Percentiles rank a stretch among this genome's conserved stretches.
These are phyloP conservation scores for Hirtodrosophila confusa DNA, from an alignment of 2,888 invertebrate genomes.

Conservation along the genomic window DNA sequence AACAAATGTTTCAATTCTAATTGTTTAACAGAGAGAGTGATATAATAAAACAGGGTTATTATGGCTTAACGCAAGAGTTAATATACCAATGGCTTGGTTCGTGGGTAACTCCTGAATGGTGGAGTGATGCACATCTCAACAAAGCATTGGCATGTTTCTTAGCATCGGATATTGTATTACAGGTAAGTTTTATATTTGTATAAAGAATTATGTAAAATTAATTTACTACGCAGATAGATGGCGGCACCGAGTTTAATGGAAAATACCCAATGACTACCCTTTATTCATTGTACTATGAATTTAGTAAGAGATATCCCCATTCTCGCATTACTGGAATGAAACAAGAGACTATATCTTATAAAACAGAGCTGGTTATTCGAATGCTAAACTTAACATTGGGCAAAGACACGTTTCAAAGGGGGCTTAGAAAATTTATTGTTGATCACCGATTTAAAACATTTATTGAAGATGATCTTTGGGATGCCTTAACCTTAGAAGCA, in stretches of 20 bases:
- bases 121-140: constrained; percentile 90
- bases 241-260: constrained; percentile 89
- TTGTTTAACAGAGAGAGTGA: constrained; percentile 88
- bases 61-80: constrained; percentile 89
- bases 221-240: constrained; percentile 86
- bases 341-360: constrained; percentile 89
- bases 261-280: constrained; percentile 92
- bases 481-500: constrained; percentile 88
- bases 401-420: constrained; percentile 89
- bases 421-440: constrained; percentile 88
- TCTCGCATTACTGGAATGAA: constrained; percentile 90
- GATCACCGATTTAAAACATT: constrained; percentile 90
- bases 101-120: constrained; percentile 90
- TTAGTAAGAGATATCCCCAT: constrained; percentile 91
- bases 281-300: constrained; percentile 92
- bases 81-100: constrained; percentile 93
- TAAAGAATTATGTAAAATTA: background rate
- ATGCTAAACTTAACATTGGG: constrained; percentile 96
- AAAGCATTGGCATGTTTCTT: constrained; percentile 91
- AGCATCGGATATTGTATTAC: constrained; percentile 89
- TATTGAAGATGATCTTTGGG: constrained; percentile 92
- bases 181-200: constrained; percentile 84
- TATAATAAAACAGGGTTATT: constrained; percentile 87
- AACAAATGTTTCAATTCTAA: background rate
- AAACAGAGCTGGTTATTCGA: constrained; percentile 92